Conservation (phyloP, 2,797 vertebrate species). For the Lophotriccus pileatus region DNA sequence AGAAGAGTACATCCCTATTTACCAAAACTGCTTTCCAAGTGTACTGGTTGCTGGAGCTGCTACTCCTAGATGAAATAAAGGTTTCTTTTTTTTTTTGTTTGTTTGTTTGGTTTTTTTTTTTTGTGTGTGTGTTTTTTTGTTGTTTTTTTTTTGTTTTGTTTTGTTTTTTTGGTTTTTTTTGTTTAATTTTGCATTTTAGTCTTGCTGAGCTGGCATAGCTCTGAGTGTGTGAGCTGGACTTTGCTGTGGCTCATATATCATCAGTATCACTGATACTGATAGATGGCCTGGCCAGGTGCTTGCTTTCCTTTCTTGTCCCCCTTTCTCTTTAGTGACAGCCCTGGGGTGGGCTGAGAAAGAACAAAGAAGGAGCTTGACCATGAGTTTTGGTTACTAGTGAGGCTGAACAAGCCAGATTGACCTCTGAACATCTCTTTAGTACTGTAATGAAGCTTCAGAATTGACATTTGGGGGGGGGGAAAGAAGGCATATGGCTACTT, state of each 20-base stretch:
- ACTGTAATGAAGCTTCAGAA: background rate
- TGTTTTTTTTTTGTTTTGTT: background rate
- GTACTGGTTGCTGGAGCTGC: background rate
- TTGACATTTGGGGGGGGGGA: background rate
- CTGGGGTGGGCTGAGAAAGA: background rate
- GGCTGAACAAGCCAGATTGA: background rate
- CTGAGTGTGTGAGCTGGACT: background rate
- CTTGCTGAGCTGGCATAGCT: background rate
- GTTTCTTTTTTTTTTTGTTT: too few relatives aligned
- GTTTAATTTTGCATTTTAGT: background rate
- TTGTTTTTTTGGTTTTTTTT: background rate
- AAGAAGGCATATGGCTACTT: fast-evolving
- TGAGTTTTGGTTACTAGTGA: background rate
- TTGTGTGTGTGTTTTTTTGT: too few relatives aligned
- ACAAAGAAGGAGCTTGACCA: background rate
- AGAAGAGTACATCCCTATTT: background rate
- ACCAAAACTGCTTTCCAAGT: background rate
- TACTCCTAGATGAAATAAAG: background rate
- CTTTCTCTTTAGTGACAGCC: background rate
- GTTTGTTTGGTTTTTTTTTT: too few relatives aligned
- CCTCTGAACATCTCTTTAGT: background rate
- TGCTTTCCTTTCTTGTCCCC: background rate
- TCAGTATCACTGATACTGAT: background rate
- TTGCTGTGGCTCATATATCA: background rate
- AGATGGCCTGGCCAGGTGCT: background rate